phyloP scores from a whole-genome alignment of 2,888 invertebrate genomes.

The Caenorhabditis drosophilae region DNA sequence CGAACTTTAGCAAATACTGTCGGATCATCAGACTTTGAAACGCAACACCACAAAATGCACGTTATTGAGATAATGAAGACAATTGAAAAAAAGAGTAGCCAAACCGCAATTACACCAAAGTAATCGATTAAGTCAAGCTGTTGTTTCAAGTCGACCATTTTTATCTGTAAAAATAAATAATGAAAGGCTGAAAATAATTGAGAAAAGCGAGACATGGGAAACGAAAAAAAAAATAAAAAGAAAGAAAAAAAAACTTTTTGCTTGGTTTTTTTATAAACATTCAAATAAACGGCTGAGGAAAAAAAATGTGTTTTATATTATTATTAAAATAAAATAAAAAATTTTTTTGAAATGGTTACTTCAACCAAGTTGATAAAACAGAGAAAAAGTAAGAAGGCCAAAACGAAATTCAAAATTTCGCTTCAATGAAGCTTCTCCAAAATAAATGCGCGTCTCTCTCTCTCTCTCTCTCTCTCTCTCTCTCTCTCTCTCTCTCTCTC shows the following conservation, averaged over 20 bases:
- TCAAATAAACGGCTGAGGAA: slow-evolving; percentile 1
- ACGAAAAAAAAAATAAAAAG: neutral
- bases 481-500: too few relatives aligned
- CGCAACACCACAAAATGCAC: slow-evolving; percentile 74
- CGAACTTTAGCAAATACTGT: slow-evolving; percentile 67
- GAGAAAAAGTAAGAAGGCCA: neutral
- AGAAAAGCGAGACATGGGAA: too few relatives aligned
- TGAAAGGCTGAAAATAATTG: neutral
- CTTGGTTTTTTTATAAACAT: neutral
- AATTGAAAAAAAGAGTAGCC: slow-evolving; percentile 56
- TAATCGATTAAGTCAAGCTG: slow-evolving; percentile 67
- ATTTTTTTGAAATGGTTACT: too few relatives aligned
- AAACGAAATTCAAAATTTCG: neutral
- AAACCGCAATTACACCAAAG: slow-evolving; percentile 67
- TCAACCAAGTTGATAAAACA: neutral
- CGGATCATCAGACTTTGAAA: slow-evolving; percentile 62
- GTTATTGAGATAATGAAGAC: slow-evolving; percentile 67
- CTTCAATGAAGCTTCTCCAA: too few relatives aligned
- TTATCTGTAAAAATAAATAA: slow-evolving; percentile 2
- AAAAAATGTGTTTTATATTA: neutral
- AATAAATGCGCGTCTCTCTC: too few relatives aligned
- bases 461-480: too few relatives aligned
- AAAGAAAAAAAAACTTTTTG: neutral
- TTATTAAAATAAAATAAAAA: slow-evolving; percentile 1
- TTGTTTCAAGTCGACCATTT: slow-evolving; percentile 66